These are phyloP conservation scores for Drosophila kanapiae DNA, from an alignment of 1,140 invertebrate species.

Conservation along the genomic window DNA sequence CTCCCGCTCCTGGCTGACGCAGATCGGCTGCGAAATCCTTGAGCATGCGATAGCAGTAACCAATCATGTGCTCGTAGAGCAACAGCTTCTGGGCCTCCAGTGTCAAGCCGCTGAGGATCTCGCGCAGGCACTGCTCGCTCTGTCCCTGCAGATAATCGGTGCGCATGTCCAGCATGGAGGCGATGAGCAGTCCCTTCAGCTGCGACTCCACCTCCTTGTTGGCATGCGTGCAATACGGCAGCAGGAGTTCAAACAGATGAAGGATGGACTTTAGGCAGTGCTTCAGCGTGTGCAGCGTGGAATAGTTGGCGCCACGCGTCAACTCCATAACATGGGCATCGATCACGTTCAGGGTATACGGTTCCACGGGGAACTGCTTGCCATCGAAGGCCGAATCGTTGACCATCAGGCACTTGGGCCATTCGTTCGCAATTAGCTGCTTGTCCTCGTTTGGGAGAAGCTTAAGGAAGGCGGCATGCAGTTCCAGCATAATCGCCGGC, in stretches of 20 bases:
- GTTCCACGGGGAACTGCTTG: slow-evolving; percentile 74
- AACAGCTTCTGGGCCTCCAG: slow-evolving; percentile 88
- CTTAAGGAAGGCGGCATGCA: slow-evolving; percentile 77
- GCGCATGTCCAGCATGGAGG: slow-evolving; percentile 91
- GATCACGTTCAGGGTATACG: slow-evolving; percentile 77
- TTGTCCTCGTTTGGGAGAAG: slow-evolving; percentile 81
- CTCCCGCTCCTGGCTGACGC: slow-evolving; percentile 18
- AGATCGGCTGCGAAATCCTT: slow-evolving; percentile 87
- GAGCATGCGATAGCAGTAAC: slow-evolving; percentile 90
- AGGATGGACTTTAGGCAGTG: slow-evolving; percentile 79
- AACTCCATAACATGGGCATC: slow-evolving; percentile 79
- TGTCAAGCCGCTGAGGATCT: slow-evolving; percentile 87
- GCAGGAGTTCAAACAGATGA: slow-evolving; percentile 72
- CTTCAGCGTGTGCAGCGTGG: slow-evolving; percentile 79
- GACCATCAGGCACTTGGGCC: slow-evolving; percentile 77
- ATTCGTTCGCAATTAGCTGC: slow-evolving; percentile 77
- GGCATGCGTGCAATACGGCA: slow-evolving; percentile 59
- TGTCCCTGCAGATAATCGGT: slow-evolving; percentile 91
- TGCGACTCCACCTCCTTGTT: slow-evolving; percentile 52
- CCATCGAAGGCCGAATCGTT: slow-evolving; percentile 70
- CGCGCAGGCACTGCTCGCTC: slow-evolving; percentile 88
- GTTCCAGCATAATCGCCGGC: slow-evolving; percentile 71
- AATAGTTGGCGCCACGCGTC: slow-evolving; percentile 62
- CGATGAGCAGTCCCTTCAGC: slow-evolving; percentile 88
- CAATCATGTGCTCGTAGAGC: slow-evolving; percentile 89